Percentiles rank a stretch among this genome's conserved stretches.
These are phyloP conservation scores for Macquaria ambigua DNA, from an alignment of 2,113 vertebrate species.

Conservation along the genomic window DNA sequence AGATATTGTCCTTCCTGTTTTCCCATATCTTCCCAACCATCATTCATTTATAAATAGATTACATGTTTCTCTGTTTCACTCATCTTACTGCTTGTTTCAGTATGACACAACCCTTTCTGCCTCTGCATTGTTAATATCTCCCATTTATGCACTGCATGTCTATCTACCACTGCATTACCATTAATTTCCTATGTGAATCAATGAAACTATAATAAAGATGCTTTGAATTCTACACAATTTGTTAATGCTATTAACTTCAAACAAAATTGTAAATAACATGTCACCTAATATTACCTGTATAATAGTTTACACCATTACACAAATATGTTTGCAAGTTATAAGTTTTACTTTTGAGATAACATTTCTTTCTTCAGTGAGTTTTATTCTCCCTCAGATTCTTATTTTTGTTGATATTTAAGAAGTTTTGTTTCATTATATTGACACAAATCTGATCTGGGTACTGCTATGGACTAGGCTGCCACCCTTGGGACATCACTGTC, in stretches of 20 bases:
- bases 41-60: background rate
- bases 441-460: no score
- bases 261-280: background rate
- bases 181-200: background rate
- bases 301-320: no score
- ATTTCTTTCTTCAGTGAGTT: no score
- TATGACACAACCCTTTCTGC: background rate
- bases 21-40: background rate
- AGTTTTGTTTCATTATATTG: no score
- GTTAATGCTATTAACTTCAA: background rate
- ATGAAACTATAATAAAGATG: background rate
- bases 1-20: background rate
- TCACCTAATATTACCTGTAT: no score
- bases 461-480: no score
- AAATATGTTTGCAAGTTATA: no score
- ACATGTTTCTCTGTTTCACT: background rate
- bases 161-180: background rate
- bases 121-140: background rate
- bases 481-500: background rate
- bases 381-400: no score
- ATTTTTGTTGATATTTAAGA: no score
- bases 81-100: background rate
- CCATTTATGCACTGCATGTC: no score
- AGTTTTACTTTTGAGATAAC: no score
- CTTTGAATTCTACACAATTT: background rate